Base-by-base conservation (phyloP, 92 coral and sea anemone species). In the Zoanthus sansibaricus region DNA sequence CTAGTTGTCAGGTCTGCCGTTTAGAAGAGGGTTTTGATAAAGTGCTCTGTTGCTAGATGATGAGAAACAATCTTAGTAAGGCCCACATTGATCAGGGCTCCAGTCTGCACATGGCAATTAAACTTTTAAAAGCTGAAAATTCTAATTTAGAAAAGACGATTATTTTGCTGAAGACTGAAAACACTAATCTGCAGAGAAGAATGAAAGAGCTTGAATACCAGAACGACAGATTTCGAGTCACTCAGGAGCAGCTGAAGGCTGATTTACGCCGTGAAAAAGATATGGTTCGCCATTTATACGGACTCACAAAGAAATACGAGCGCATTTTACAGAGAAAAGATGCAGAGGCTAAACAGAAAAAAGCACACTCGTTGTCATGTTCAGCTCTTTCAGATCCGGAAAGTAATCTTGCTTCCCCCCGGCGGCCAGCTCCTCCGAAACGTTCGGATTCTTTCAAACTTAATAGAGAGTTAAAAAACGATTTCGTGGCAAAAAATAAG, bases 321-420 rank as follows among this genome's bases (percentile, higher is more conserved):
- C 89, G 98, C 48, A 95, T 93, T 55, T 92, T 95, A 75, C 98
- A 95, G 78, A 95, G 92, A 90, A 95, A 95, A 83, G 98, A 95
- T 31, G 94, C 96, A 31, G 98, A 95, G 55, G 92, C 89, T 79
- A 84, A 95, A 54, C 94, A 90, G 87, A 83, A 79, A 44, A 77
- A 69, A 75, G 14, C 79, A 31, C 83, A 77, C 67, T 75, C 89
- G 47, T 49, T 71, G 30, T 71, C 75, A 21, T 20, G 69, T 45
- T 52, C 71, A 17, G 71, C 77, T 69, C 87, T 83, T 13, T 80
- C 78, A 21, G 94, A 88, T 77, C 90, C 91, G 54, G 85, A 80
- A 52, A 80, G 85, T 48, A 80, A 80, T 21, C 75, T 80, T 1
- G 85, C 42, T 42, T 64, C 85, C 1, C 75, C 85, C n/a, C 82